These are phyloP conservation scores for Cerceris rybyensis DNA, from an alignment of 2,888 invertebrate species.

Conservation along the genomic window DNA sequence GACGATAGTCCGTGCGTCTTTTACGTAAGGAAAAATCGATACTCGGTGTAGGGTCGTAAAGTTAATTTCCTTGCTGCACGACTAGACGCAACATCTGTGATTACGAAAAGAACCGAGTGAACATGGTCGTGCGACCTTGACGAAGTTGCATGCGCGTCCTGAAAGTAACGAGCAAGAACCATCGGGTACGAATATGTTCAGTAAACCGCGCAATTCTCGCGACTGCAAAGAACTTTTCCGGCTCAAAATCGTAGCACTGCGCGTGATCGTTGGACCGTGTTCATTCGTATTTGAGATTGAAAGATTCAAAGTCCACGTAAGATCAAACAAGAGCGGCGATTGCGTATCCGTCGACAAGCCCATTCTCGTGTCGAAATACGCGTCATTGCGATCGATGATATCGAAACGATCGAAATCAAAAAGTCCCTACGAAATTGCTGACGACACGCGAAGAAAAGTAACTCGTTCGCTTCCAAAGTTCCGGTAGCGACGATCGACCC, in stretches of 20 bases:
- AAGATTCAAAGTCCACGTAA: neutral
- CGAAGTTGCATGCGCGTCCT: neutral
- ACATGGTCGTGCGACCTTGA: no score
- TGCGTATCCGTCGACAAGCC: no score
- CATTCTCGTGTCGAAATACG: neutral
- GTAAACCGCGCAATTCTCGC: no score
- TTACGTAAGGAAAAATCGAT: slow-evolving; percentile 4
- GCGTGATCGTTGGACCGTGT: neutral
- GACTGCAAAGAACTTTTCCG: no score
- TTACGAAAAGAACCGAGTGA: neutral
- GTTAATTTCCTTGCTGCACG: neutral
- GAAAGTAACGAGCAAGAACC: neutral
- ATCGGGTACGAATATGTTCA: neutral
- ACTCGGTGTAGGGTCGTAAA: neutral
- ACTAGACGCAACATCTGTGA: neutral
- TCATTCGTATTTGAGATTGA: neutral
- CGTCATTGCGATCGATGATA: neutral
- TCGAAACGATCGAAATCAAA: neutral
- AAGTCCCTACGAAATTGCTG: neutral
- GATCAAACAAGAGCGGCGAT: no score
- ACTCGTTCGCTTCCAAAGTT: neutral
- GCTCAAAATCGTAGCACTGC: neutral
- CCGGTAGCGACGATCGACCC: neutral
- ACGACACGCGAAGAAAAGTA: neutral
- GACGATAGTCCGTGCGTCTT: neutral